These are phyloP conservation scores for Rhineura floridana DNA, from an alignment of 2,113 vertebrate genomes.

Conservation along the genomic window DNA sequence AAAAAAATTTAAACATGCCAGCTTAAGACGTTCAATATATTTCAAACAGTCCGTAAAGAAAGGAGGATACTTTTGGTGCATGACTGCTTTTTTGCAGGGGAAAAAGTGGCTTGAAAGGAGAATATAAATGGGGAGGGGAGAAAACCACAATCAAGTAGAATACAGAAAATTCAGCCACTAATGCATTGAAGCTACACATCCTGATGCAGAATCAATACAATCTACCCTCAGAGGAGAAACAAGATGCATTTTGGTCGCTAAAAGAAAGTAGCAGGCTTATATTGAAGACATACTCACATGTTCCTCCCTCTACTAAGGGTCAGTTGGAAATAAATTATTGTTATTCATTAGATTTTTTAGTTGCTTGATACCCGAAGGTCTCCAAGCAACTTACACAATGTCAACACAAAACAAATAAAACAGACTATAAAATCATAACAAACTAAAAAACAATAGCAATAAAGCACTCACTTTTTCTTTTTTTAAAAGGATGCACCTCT, in stretches of 20 bases:
- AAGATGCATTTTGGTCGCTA: neutral
- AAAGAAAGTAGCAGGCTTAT: neutral
- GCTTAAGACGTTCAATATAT: neutral
- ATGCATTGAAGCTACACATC: slow-evolving; percentile 5
- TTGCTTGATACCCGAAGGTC: too few species aligned
- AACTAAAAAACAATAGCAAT: too few species aligned
- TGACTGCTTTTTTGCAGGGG: neutral
- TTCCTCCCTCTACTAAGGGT: neutral
- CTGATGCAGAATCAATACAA: slow-evolving; percentile 14
- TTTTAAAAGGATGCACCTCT: neutral
- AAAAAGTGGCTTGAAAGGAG: neutral
- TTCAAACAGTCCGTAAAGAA: neutral
- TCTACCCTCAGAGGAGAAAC: neutral
- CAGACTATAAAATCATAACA: too few species aligned
- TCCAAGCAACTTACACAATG: too few species aligned
- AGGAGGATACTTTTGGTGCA: neutral
- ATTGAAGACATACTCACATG: neutral
- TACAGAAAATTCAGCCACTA: neutral
- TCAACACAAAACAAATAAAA: too few species aligned
- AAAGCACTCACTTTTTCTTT: too few species aligned
- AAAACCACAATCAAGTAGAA: neutral
- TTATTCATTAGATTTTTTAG: too few species aligned
- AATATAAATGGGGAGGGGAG: neutral
- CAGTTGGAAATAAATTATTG: neutral
- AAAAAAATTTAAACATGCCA: neutral